phyloP scores from a whole-genome alignment of 1,140 invertebrate genomes.

The Neodiprion virginianus region DNA sequence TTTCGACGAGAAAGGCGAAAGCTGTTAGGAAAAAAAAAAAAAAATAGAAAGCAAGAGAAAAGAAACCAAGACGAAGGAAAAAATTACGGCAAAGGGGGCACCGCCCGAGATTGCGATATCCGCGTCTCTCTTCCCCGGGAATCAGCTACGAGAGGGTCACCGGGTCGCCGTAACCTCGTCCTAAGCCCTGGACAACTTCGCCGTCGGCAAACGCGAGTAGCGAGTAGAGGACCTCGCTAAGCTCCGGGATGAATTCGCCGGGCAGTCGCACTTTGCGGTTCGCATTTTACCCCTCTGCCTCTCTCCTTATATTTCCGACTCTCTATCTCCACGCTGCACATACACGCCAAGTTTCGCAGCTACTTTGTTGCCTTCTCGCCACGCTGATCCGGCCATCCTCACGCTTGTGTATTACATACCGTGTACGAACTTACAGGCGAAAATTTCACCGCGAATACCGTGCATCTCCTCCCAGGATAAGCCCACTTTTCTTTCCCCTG shows the following conservation, averaged over 20 bases:
- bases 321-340: constrained; percentile 3
- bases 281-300: constrained; percentile 37
- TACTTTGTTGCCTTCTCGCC: not conserved
- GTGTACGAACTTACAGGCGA: too few relatives aligned
- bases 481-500: too few relatives aligned
- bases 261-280: constrained; percentile 32
- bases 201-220: not conserved
- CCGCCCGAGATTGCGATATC: too few relatives aligned
- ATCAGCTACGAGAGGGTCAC: constrained; percentile 15
- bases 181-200: constrained; percentile 3
- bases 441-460: too few relatives aligned
- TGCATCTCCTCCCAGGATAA: too few relatives aligned
- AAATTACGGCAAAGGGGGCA: too few relatives aligned
- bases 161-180: constrained; percentile 8
- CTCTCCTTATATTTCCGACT: constrained; percentile 33
- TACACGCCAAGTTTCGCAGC: not conserved
- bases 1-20: too few relatives aligned
- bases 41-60: too few relatives aligned
- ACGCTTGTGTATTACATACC: too few relatives aligned
- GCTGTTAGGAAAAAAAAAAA: too few relatives aligned
- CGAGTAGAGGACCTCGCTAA: constrained; percentile 28
- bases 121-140: not conserved
- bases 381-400: not conserved
- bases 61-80: too few relatives aligned
- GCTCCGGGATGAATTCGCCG: constrained; percentile 41